A percentile compares a stretch with the other conserved stretches of the same genome.
phyloP scores from a whole-genome alignment of 2,113 vertebrate genomes.

The Oriolus oriolus region DNA sequence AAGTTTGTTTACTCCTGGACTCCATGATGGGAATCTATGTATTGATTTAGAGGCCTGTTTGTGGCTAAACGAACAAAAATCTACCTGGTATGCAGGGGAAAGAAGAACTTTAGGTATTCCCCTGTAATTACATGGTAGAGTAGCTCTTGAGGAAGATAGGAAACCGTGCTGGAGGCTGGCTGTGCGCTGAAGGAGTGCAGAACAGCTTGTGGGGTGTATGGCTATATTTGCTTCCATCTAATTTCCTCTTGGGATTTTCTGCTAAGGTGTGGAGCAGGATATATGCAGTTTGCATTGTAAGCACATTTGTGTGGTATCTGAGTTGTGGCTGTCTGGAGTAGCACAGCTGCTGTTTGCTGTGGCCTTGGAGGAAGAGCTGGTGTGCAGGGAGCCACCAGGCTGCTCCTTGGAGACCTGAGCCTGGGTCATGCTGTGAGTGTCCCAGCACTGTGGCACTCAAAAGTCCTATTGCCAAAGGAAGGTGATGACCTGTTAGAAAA shows the following conservation, averaged over 20 bases:
- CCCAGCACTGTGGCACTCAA: not conserved
- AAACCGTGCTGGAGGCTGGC: not conserved
- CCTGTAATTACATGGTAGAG: not conserved
- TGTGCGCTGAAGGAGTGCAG: not conserved
- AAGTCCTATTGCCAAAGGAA: not conserved
- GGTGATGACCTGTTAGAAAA: not conserved
- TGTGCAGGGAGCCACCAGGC: not conserved
- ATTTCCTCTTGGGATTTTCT: not conserved
- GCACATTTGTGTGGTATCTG: not conserved
- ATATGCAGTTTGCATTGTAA: not conserved
- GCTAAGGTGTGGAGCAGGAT: not conserved
- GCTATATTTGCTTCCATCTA: not conserved
- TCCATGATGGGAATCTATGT: not conserved
- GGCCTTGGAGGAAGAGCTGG: not conserved
- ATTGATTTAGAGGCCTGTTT: constrained; percentile 6
- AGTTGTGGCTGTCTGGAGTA: not conserved
- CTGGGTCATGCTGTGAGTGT: not conserved
- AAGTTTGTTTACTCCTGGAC: not conserved
- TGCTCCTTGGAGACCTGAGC: not conserved
- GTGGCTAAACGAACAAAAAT: not conserved
- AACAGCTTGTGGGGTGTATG: not conserved
- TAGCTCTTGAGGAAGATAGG: not conserved
- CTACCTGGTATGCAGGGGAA: not conserved
- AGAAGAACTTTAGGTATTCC: not conserved
- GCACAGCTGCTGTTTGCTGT: not conserved